Percentiles rank a stretch among this genome's conserved stretches.
Evolutionary conservation across 2,113 vertebrate genomes (phyloP).

Genomic region (Saguinus imperator): DNA sequence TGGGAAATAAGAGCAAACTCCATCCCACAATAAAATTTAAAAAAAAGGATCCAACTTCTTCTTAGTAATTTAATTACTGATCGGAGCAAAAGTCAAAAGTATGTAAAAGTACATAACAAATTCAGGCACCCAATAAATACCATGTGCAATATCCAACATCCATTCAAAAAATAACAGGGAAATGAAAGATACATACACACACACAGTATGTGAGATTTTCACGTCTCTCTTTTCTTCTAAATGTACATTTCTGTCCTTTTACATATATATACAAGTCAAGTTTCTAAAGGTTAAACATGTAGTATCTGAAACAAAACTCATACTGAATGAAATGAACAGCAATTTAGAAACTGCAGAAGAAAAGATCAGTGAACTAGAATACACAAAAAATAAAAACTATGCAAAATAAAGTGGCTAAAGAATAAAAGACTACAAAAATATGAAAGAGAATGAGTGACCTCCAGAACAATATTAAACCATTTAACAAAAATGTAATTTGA

Average conservation of each 20-base stretch:
- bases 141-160: not conserved
- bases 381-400: not conserved
- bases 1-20: too few species aligned
- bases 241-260: not conserved
- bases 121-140: not conserved
- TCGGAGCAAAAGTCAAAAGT: not conserved
- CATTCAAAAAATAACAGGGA: not conserved
- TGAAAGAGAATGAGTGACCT: not conserved
- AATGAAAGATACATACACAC: not conserved
- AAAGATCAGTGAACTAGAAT: not conserved
- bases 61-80: not conserved
- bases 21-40: too few species aligned
- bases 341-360: not conserved
- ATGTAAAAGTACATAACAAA: conserved; percentile 12
- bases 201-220: not conserved
- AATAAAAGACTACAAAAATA: not conserved
- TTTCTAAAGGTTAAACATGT: not conserved
- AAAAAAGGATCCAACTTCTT: not conserved
- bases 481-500: not conserved
- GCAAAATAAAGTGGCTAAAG: not conserved
- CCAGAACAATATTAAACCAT: not conserved
- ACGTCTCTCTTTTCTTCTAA: not conserved
- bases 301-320: not conserved
- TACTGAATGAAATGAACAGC: not conserved
- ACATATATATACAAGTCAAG: not conserved